phyloP scores from a whole-genome alignment of 2,113 vertebrate species.

The Carassius carassius region DNA sequence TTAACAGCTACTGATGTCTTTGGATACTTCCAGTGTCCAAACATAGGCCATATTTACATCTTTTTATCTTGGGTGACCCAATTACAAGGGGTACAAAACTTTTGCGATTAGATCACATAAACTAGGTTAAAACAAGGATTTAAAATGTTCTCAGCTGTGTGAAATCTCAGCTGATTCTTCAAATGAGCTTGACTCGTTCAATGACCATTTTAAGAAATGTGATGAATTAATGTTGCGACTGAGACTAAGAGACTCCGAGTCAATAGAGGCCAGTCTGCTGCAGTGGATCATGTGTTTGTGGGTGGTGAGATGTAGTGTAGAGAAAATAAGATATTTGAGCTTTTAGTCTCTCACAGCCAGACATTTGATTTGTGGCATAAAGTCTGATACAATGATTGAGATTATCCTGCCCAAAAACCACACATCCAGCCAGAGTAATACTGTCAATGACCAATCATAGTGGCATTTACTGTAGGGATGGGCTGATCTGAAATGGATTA shows the following conservation, averaged over 20 bases:
- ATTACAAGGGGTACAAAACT: not conserved
- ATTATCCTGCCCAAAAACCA: not conserved
- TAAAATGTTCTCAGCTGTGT: not conserved
- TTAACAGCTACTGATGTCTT: not conserved
- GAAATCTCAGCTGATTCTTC: not conserved
- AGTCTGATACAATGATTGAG: not conserved
- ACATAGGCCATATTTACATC: too few relatives aligned
- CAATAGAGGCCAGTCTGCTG: slow-evolving; percentile 16
- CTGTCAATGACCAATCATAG: not conserved
- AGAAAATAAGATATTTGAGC: not conserved
- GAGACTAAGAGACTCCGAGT: not conserved
- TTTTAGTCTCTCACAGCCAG: not conserved
- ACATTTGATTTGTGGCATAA: not conserved
- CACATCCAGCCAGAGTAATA: not conserved
- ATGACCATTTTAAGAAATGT: not conserved
- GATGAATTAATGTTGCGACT: slow-evolving; percentile 19
- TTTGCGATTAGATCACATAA: not conserved
- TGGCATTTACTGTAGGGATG: not conserved
- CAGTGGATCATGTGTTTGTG: not conserved
- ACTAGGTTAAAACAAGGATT: not conserved
- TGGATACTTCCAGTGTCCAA: not conserved
- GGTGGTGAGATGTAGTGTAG: not conserved
- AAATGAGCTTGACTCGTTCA: slow-evolving; percentile 33
- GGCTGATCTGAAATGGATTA: not conserved
- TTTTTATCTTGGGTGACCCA: not conserved